phyloP scores from a whole-genome alignment of 2,113 vertebrate genomes.

The Pachypanchax playfairii region DNA sequence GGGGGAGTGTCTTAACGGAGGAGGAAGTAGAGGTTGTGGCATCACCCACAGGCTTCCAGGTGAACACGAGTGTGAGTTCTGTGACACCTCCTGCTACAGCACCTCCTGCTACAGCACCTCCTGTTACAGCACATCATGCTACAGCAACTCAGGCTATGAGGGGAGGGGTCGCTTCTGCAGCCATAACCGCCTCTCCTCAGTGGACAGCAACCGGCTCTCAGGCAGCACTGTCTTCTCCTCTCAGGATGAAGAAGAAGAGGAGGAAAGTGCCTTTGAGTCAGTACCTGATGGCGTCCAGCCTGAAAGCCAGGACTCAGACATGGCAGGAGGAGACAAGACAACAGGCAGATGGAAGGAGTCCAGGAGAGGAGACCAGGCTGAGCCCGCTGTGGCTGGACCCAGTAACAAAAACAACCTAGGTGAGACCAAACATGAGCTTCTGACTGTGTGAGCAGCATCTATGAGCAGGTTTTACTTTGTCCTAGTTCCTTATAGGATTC shows the following conservation, averaged over 20 bases:
- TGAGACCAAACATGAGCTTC: constrained; percentile 31
- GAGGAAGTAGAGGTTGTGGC: constrained; percentile 71
- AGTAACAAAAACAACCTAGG: constrained; percentile 81
- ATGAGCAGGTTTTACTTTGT: too few relatives aligned
- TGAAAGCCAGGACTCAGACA: constrained; percentile 78
- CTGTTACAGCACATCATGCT: constrained; percentile 93
- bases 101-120: constrained; percentile 94
- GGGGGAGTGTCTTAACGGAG: constrained; percentile 59
- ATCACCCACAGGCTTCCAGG: constrained; percentile 78
- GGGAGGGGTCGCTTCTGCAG: constrained; percentile 87
- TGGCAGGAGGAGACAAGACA: constrained; percentile 80
- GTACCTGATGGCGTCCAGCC: constrained; percentile 83
- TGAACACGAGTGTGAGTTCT: constrained; percentile 90
- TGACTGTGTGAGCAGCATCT: too few relatives aligned
- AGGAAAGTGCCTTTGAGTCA: constrained; percentile 94
- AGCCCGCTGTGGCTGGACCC: constrained; percentile 85
- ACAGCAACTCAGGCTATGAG: constrained; percentile 91
- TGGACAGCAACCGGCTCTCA: constrained; percentile 94
- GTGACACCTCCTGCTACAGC: constrained; percentile 93
- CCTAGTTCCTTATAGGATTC: too few relatives aligned
- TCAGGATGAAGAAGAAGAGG: constrained; percentile 94
- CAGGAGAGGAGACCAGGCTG: constrained; percentile 72
- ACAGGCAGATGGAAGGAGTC: constrained; percentile 77
- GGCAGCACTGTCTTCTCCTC: constrained; percentile 98
- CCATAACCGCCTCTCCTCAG: constrained; percentile 93